Evolutionary conservation across 2,113 vertebrate genomes (phyloP), one percentile per base, ranked within the genome.

Genomic region (Antigone vipio): DNA sequence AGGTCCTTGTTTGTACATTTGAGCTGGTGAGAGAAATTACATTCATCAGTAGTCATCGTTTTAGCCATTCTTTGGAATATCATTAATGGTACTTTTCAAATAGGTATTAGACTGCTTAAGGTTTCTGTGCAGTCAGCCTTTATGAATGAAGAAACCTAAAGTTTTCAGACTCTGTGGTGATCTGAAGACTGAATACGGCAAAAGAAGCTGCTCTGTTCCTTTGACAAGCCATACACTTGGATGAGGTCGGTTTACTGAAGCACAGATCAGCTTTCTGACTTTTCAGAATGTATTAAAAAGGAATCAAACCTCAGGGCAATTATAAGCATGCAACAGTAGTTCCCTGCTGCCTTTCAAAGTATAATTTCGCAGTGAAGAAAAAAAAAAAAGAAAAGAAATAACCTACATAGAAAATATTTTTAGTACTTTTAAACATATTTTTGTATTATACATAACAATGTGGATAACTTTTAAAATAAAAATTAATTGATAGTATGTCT

Each of bases 241-340:
- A 75, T 56, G 13, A 9, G 44, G 85, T 85, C 2, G 0, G 45
- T 94, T 93, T 90, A 76, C 52, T 76, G 78, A 88, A 88, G 74
- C 58, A 76, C 74, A 85, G 75, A 85, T 85, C 85, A 88, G 34
- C 6, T 7, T 93, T 69, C 83, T 92, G 88, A 80, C 50, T 94
- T 93, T 88, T 96, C 55, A 80, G 55, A 80, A 49, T 77, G 26
- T 83, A 85, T 92, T 92, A 92, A 91, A 76, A 93, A 76, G 24
- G 27, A 95, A 86, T 69, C 53, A 86, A 80, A 92, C 88, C 67
- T 80, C 68, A 77, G 47, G 88, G 75, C 55, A 88, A 88, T 79
- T 88, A 80, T 23, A 91, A 88, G 11, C 42, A 83, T 80, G 58
- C 63, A 92, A 73, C 53, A 94, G 58, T 78, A 93, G 26, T 58